Evolutionary conservation across 2,113 vertebrate species (phyloP).

Genomic region (Promerops cafer): DNA sequence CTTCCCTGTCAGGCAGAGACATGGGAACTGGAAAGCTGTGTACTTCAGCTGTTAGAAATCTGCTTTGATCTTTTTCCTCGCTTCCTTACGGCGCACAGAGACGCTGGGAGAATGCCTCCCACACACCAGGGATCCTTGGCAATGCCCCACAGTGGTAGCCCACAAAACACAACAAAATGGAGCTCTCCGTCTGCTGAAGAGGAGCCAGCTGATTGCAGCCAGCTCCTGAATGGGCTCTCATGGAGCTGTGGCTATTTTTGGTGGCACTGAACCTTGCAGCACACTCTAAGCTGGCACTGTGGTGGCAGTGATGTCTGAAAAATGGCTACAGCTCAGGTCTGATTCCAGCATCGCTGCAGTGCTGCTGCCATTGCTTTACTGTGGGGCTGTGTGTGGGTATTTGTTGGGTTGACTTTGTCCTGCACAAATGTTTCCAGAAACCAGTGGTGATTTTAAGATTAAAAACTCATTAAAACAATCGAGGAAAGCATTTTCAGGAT

Average conservation of each 20-base stretch:
- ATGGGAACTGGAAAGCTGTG: not conserved
- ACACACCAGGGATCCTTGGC: not conserved
- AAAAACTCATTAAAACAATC: not conserved
- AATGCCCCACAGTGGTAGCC: not conserved
- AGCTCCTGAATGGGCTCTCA: not conserved
- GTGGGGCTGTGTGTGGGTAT: not conserved
- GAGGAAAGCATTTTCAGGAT: not conserved
- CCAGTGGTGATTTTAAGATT: not conserved
- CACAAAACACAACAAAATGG: not conserved
- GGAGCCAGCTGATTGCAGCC: not conserved
- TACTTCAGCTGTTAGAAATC: not conserved
- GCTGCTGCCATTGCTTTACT: not conserved
- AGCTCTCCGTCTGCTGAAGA: not conserved
- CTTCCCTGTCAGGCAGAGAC: not conserved
- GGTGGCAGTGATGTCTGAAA: not conserved
- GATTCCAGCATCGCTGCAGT: not conserved
- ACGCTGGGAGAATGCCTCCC: not conserved
- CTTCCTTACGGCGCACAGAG: not conserved
- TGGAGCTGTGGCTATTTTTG: not conserved
- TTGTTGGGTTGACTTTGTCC: not conserved
- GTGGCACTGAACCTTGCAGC: not conserved
- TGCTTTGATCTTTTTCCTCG: not conserved
- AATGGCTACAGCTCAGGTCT: not conserved
- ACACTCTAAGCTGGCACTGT: not conserved
- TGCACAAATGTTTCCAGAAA: not conserved